These are phyloP conservation scores for Candoia aspera DNA, from an alignment of 2,113 vertebrate species.

Conservation along the genomic window DNA sequence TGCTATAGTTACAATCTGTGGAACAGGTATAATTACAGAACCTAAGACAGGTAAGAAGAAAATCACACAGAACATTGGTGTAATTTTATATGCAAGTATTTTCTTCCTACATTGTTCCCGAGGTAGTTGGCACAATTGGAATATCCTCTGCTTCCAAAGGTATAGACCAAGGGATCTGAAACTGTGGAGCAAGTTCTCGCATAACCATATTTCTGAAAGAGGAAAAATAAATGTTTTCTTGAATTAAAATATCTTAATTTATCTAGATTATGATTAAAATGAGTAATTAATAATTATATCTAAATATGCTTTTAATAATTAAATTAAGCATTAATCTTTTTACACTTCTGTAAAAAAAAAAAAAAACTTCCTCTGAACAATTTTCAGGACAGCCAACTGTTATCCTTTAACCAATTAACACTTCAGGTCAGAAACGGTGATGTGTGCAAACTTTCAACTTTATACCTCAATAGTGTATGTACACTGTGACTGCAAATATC, in stretches of 20 bases:
- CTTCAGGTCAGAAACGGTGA: background rate
- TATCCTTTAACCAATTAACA: background rate
- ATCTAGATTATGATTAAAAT: background rate
- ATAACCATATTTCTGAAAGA: slow-evolving; percentile 84
- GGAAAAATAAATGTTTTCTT: background rate
- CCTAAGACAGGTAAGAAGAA: background rate
- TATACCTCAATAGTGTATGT: too few species aligned
- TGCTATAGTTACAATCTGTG: background rate
- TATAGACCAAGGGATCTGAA: slow-evolving; percentile 91
- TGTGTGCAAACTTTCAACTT: background rate
- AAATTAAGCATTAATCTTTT: background rate
- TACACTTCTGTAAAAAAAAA: background rate
- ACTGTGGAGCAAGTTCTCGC: slow-evolving; percentile 89
- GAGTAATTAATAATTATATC: background rate
- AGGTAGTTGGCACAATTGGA: slow-evolving; percentile 91
- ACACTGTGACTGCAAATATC: too few species aligned
- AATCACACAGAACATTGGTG: background rate
- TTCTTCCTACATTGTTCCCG: slow-evolving; percentile 86
- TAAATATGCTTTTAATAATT: background rate
- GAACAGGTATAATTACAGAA: background rate
- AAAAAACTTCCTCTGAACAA: background rate
- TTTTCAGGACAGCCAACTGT: background rate
- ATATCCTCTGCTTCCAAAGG: slow-evolving; percentile 91
- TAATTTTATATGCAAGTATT: slow-evolving; percentile 27
- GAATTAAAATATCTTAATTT: slow-evolving; percentile 7